A percentile compares a stretch with the other conserved stretches of the same genome.
phyloP scores from a whole-genome alignment of 1,140 invertebrate genomes.

The Branchinecta lindahli region DNA sequence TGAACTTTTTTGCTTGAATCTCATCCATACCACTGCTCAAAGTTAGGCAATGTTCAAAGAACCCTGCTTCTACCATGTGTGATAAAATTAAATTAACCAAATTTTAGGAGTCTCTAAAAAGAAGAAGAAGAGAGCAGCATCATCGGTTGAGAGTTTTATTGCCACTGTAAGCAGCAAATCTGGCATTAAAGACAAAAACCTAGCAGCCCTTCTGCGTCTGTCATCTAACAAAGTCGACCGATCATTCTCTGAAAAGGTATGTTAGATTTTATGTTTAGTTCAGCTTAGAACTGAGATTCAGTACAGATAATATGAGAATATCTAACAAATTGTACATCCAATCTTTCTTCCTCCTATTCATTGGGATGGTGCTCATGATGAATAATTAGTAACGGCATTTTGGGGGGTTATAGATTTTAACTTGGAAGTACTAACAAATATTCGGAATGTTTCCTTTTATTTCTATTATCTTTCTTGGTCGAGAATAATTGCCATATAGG shows the following conservation, averaged over 20 bases:
- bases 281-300: not conserved
- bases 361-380: not conserved
- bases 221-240: not conserved
- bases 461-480: not conserved
- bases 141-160: not conserved
- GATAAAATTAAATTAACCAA: too few relatives aligned
- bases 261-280: not conserved
- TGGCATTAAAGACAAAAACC: not conserved
- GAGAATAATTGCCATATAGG: not conserved
- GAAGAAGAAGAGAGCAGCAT: not conserved
- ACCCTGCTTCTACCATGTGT: too few relatives aligned
- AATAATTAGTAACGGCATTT: not conserved
- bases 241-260: not conserved
- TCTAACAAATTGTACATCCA: not conserved
- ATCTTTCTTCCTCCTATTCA: not conserved
- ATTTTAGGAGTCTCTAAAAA: not conserved
- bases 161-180: not conserved
- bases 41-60: too few relatives aligned
- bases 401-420: too few relatives aligned
- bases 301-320: not conserved
- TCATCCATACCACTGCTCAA: too few relatives aligned
- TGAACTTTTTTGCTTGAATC: too few relatives aligned
- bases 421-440: not conserved
- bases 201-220: not conserved
- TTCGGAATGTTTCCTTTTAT: not conserved